Percentiles rank a stretch among this genome's conserved stretches.
Conservation (phyloP, 1,140 invertebrate species). For the Himalopsyche phryganea region DNA sequence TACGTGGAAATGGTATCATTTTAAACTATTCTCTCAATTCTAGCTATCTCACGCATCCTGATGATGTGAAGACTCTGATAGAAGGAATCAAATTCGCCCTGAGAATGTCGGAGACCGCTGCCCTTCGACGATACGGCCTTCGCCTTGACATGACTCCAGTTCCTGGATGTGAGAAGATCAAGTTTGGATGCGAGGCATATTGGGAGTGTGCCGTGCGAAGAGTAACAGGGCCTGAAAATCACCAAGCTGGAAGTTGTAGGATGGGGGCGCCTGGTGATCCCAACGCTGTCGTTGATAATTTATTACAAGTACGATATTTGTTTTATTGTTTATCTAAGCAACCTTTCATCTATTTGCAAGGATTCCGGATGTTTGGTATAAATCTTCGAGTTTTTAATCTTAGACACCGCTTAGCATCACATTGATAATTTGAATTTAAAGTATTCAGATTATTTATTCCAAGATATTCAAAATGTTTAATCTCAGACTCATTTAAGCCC, state of each 20-base stretch:
- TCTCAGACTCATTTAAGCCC: neutral
- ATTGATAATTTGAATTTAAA: neutral
- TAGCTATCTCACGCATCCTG: conserved; percentile 50
- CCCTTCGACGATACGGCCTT: conserved; percentile 69
- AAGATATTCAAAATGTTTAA: no score
- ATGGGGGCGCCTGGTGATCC: conserved; percentile 71
- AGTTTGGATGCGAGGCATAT: conserved; percentile 73
- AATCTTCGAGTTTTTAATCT: neutral
- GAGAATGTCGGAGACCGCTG: conserved; percentile 61
- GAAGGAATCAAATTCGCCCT: conserved; percentile 73
- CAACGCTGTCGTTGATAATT: conserved; percentile 66
- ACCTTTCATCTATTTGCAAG: neutral
- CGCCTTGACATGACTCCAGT: conserved; percentile 66
- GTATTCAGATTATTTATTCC: no score
- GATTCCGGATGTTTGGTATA: neutral
- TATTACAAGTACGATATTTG: conserved; percentile 57
- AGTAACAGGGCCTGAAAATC: conserved; percentile 77
- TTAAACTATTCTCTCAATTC: neutral
- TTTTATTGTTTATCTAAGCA: neutral
- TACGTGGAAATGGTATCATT: no score
- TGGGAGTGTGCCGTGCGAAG: conserved; percentile 76
- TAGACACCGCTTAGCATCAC: neutral
- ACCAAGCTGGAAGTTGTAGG: conserved; percentile 78
- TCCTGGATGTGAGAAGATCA: conserved; percentile 66
- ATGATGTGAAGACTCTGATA: conserved; percentile 69